Base-by-base conservation (phyloP, 2,888 invertebrate species). In the Metalampra italica region DNA sequence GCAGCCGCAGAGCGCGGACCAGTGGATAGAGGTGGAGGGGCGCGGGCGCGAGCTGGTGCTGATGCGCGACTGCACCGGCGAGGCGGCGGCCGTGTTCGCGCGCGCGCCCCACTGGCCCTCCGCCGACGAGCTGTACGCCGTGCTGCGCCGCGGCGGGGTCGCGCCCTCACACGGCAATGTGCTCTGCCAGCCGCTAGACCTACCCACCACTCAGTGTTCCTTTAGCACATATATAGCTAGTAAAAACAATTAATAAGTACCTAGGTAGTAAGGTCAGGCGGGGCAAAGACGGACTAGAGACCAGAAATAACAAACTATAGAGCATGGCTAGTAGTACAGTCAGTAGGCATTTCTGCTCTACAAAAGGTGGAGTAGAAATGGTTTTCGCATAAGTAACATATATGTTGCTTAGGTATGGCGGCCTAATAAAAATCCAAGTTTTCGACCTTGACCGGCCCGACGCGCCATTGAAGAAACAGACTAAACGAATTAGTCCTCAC, bases 31-130 rank as follows among this genome's bases (percentile, higher is more conserved):
- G 38, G 68, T 59, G 46, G 71, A 72, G 12, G 64, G 63, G 43
- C 64, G 67, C 22, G 71, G 72, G 11, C 63, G 54, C 41, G 74
- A 73, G 54, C 53, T 73, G 42, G 51, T 70, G 3, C 41, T 73
- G 40, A 68, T 71, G 54, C 64, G 68, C 0, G 73, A 73, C 47
- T 69, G 71, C 39, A 52, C 49, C 13, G 66, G 66, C 1, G 60
- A 60, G 49, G 62, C 68, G 15, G 60, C 60, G 0, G 73, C 69
- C 3, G 65, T 66, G 12, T 71, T 71, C 50, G 68, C 66, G 11
- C 71, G 73, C 46, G 60, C 63, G 3, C 71, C 71, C n/a, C 71
- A 68, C 54, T 73, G 73, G 73, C 71, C 73, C 1, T 59, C 62
- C 8, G 43, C 59, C n/a, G 40, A 58, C 0, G 68, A 70, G 37